Conservation (phyloP, 1,140 invertebrate species). For the Goniozus legneri region DNA sequence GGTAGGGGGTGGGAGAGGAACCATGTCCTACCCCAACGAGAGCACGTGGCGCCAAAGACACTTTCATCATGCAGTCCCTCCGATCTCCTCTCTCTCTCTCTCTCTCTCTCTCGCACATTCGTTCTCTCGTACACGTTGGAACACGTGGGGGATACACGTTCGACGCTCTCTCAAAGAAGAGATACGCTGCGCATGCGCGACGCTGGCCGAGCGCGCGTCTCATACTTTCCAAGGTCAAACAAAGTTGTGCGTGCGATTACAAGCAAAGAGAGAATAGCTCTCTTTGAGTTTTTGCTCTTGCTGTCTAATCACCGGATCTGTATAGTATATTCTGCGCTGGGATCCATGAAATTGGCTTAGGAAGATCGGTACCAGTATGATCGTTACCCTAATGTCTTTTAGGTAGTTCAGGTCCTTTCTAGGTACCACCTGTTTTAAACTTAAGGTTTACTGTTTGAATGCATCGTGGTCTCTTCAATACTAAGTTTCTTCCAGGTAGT, state of each 20-base stretch:
- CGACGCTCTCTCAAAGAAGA: conserved; percentile 41
- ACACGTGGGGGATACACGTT: conserved; percentile 45
- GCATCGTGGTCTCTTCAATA: too few relatives aligned
- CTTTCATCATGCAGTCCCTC: conserved; percentile 38
- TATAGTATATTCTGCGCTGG: too few relatives aligned
- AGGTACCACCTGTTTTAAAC: too few relatives aligned
- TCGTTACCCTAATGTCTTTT: too few relatives aligned
- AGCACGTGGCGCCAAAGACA: conserved; percentile 40
- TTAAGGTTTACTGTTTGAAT: too few relatives aligned
- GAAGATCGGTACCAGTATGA: too few relatives aligned
- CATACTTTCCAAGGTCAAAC: conserved; percentile 40
- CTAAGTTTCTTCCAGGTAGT: too few relatives aligned
- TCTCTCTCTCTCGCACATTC: too few relatives aligned
- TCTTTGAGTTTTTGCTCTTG: conserved; percentile 3
- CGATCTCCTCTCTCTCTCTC: too few relatives aligned
- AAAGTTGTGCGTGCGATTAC: conserved; percentile 39
- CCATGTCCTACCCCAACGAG: conserved; percentile 48
- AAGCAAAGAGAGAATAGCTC: conserved; percentile 20
- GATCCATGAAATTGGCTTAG: too few relatives aligned
- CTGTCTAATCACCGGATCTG: conserved; percentile 21
- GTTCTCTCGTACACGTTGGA: too few relatives aligned
- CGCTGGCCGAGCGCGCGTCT: conserved; percentile 17
- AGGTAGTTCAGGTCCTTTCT: too few relatives aligned
- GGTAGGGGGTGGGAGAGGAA: conserved; percentile 26
- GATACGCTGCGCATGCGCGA: conserved; percentile 41